Percentiles rank a stretch among this genome's conserved stretches.
Conservation (phyloP, 2,797 vertebrate species). For the Ptychadena robeensis region DNA sequence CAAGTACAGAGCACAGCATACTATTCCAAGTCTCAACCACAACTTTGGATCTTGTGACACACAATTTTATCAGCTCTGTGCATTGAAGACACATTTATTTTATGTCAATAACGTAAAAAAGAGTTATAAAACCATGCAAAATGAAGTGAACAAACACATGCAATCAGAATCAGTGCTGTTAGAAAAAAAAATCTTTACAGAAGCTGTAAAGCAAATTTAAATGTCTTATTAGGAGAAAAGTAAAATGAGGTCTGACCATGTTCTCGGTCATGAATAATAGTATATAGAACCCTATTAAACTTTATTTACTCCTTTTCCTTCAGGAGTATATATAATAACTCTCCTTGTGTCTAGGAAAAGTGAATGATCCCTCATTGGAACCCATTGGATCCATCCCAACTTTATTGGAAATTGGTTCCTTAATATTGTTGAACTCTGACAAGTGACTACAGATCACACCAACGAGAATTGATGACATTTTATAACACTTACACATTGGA, state of each 20-base stretch:
- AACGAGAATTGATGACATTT: neutral
- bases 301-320: no score
- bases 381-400: no score
- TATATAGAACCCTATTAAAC: no score
- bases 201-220: no score
- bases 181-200: neutral
- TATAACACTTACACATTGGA: neutral
- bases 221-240: no score
- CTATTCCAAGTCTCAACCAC: no score
- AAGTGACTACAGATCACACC: no score
- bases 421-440: neutral
- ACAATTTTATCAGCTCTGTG: neutral
- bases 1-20: neutral
- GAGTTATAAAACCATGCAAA: neutral
- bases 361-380: neutral
- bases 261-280: no score
- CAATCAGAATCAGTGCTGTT: neutral
- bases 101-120: neutral
- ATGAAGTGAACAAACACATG: slow-evolving; percentile 9
- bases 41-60: neutral
- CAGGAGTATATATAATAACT: neutral
- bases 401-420: neutral
- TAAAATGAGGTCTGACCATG: no score
- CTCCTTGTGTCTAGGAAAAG: neutral
- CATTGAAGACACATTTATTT: neutral